phyloP scores from a whole-genome alignment of 2,113 vertebrate species.

The Zapus hudsonius region DNA sequence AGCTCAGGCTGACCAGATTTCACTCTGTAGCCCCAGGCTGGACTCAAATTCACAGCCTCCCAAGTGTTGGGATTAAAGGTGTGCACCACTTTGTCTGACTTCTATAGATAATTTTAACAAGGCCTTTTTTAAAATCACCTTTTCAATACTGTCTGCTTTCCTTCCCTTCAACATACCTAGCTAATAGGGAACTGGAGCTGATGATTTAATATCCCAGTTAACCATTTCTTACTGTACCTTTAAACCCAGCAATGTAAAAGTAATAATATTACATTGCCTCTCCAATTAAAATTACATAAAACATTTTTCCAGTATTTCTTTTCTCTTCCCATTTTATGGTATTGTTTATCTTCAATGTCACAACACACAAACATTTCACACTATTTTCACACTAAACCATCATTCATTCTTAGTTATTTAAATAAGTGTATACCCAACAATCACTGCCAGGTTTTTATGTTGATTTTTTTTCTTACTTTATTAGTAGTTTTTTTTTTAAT shows the following conservation, averaged over 20 bases:
- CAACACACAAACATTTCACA: neutral
- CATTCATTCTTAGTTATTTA: neutral
- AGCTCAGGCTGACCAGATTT: too few relatives aligned
- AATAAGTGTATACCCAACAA: neutral
- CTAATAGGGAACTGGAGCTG: neutral
- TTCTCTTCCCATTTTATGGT: neutral
- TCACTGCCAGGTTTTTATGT: neutral
- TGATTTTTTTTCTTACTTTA: neutral
- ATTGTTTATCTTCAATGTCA: neutral
- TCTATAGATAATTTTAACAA: neutral
- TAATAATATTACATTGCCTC: neutral
- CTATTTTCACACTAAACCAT: neutral
- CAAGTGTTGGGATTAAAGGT: too few relatives aligned
- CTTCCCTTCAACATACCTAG: neutral
- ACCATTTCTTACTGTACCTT: neutral
- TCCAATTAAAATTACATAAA: conserved; percentile 14
- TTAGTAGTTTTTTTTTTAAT: too few relatives aligned
- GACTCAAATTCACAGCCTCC: too few relatives aligned
- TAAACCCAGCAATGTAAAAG: neutral
- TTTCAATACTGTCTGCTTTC: neutral
- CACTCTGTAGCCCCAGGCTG: too few relatives aligned
- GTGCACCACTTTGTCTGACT: too few relatives aligned
- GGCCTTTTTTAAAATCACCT: neutral
- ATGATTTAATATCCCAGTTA: neutral
- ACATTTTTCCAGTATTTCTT: neutral